Conservation (phyloP, 37 sponge, comb jelly and placozoan genomes). For the Oscarella lobularis region DNA sequence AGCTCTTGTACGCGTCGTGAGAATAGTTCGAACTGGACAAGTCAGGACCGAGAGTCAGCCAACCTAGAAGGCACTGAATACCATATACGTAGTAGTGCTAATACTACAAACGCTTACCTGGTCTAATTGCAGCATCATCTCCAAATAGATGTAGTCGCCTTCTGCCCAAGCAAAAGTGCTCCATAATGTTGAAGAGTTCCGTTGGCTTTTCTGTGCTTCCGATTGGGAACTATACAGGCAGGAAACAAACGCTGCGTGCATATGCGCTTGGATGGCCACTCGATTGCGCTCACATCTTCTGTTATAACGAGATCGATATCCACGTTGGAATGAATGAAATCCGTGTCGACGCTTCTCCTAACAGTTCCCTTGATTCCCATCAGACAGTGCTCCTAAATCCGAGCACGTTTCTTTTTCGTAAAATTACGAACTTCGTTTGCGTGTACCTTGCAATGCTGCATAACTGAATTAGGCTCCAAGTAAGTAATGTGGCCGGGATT, state of each 20-base stretch:
- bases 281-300: no score
- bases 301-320: conserved; percentile 90
- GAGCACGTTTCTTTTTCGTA: no score
- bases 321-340: conserved; percentile 96
- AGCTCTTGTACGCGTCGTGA: conserved; percentile 41
- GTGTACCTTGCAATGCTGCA: conserved; percentile 67
- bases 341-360: conserved; percentile 76
- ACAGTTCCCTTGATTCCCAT: conserved; percentile 83
- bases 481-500: conserved; percentile 46
- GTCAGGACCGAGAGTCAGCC: conserved; percentile 87
- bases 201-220: conserved; percentile 75
- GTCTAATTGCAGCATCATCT: conserved; percentile 57
- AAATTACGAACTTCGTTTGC: no score
- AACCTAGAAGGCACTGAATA: conserved; percentile 57
- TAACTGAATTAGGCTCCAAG: conserved; percentile 50
- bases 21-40: conserved; percentile 75
- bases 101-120: conserved; percentile 42
- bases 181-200: conserved; percentile 89
- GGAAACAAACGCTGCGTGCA: no score
- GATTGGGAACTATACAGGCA: no score
- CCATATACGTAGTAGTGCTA: no score
- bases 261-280: no score
- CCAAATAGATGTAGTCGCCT: conserved; percentile 88
- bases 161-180: conserved; percentile 90
- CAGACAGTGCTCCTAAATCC: conserved; percentile 1